Conservation (phyloP, 1,140 invertebrate genomes). For the Scaptodrosophila lebanonensis region DNA sequence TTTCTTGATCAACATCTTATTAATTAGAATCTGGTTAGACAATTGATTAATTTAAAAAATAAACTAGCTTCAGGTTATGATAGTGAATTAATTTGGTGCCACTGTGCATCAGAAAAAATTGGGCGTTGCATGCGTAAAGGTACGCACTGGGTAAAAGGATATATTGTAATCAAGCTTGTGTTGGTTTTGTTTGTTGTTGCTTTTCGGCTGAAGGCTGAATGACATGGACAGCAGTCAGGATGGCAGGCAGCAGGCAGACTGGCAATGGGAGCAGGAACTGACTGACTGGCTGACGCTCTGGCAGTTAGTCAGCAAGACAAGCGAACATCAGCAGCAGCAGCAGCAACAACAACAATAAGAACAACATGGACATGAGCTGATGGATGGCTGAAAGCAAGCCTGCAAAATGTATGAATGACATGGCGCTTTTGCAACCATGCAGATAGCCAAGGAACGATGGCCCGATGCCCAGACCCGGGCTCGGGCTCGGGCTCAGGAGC, state of each 20-base stretch:
- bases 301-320: constrained; percentile 20
- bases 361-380: constrained; percentile 38
- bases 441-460: constrained; percentile 27
- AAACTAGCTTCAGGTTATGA: too few relatives aligned
- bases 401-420: constrained; percentile 72
- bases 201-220: constrained; percentile 12
- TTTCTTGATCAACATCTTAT: too few relatives aligned
- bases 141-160: constrained; percentile 52
- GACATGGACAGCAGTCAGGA: constrained; percentile 28
- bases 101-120: background rate
- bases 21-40: too few relatives aligned
- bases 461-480: constrained; percentile 29
- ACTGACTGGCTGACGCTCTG: constrained; percentile 58
- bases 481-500: constrained; percentile 8
- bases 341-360: constrained; percentile 34
- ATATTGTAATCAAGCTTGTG: constrained; percentile 60
- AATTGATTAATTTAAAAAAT: too few relatives aligned
- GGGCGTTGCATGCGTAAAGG: constrained; percentile 22
- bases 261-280: constrained; percentile 22
- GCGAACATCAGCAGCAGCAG: background rate
- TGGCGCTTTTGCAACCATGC: constrained; percentile 21
- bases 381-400: constrained; percentile 64
- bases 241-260: constrained; percentile 15
- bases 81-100: too few relatives aligned
- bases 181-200: constrained; percentile 32